phyloP scores from a whole-genome alignment of 2,888 invertebrate species.

The Caprella mutica region DNA sequence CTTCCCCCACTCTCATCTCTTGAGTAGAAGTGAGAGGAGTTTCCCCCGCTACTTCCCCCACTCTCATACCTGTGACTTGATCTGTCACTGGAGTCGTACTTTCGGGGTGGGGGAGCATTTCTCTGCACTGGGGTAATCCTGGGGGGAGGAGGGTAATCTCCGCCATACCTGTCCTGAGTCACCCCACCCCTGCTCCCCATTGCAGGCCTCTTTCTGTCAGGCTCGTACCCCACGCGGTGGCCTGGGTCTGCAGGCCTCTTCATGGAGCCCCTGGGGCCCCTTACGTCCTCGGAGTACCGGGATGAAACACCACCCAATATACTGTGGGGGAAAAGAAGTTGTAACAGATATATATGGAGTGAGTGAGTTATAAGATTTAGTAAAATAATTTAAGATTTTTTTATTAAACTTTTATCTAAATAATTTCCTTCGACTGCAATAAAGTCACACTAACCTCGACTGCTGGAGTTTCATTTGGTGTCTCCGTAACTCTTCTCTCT shows the following conservation, averaged over 20 bases:
- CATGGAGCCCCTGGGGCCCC: constrained; percentile 4
- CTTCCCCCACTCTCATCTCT: too few species aligned
- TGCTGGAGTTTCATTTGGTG: constrained; percentile 36
- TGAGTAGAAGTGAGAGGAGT: too few species aligned
- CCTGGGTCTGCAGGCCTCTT: constrained; percentile 26
- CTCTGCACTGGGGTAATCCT: too few species aligned
- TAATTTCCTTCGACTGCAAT: too few species aligned
- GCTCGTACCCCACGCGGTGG: constrained; percentile 16
- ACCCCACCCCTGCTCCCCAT: background rate
- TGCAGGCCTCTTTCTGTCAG: constrained; percentile 23
- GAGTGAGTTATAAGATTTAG: background rate
- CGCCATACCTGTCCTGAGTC: too few species aligned
- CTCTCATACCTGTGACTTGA: too few species aligned
- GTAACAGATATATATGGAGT: background rate
- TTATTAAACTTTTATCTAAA: too few species aligned
- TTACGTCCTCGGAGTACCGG: constrained; percentile 19
- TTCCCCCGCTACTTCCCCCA: too few species aligned
- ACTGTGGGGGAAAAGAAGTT: background rate
- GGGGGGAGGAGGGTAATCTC: too few species aligned
- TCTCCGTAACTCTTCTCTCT: constrained; percentile 49
- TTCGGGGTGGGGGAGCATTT: too few species aligned
- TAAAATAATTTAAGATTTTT: too few species aligned
- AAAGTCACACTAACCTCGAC: background rate
- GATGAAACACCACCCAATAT: background rate
- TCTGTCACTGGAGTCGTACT: too few species aligned